A percentile compares a stretch with the other conserved stretches of the same genome.
Conservation (phyloP, 2,888 invertebrate species). For the Tanytarsus gracilentus region DNA sequence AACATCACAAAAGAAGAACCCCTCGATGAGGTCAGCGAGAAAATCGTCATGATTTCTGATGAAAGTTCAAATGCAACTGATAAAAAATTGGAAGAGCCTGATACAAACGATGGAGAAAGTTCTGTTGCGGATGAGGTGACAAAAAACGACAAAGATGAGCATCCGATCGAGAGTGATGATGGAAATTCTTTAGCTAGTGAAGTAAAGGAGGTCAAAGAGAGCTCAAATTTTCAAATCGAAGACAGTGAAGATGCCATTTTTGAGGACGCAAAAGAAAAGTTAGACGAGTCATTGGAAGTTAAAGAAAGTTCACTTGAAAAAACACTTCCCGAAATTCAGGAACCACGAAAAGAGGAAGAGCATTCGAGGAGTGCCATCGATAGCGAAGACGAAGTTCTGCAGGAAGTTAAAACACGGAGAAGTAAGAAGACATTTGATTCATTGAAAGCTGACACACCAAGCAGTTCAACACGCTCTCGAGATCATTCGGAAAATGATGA, state of each 20-base stretch:
- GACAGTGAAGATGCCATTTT: constrained; percentile 28
- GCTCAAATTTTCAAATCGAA: constrained; percentile 17
- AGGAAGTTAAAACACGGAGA: not conserved
- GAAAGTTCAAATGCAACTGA: constrained; percentile 34
- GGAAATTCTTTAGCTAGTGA: not conserved
- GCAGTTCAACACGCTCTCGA: constrained; percentile 42
- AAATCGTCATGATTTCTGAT: constrained; percentile 41
- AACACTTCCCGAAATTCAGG: constrained; percentile 29
- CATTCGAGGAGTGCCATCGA: constrained; percentile 30
- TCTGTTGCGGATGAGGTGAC: constrained; percentile 30
- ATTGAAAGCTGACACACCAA: constrained; percentile 32
- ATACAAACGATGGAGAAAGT: constrained; percentile 31
- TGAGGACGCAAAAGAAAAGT: constrained; percentile 31
- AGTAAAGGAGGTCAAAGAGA: not conserved
- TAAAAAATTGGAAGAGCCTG: constrained; percentile 34
- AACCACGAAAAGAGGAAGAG: constrained; percentile 30
- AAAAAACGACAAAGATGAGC: constrained; percentile 29
- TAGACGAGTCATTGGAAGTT: constrained; percentile 30
- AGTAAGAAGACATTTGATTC: constrained; percentile 27
- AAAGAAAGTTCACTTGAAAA: constrained; percentile 30
- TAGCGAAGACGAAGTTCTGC: constrained; percentile 20
- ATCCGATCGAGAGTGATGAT: constrained; percentile 18
- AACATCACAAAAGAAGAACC: constrained; percentile 6
- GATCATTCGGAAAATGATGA: constrained; percentile 49
- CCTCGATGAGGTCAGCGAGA: constrained; percentile 31